Evolutionary conservation across 2,113 vertebrate genomes (phyloP).

Genomic region (Odocoileus hemionus): DNA sequence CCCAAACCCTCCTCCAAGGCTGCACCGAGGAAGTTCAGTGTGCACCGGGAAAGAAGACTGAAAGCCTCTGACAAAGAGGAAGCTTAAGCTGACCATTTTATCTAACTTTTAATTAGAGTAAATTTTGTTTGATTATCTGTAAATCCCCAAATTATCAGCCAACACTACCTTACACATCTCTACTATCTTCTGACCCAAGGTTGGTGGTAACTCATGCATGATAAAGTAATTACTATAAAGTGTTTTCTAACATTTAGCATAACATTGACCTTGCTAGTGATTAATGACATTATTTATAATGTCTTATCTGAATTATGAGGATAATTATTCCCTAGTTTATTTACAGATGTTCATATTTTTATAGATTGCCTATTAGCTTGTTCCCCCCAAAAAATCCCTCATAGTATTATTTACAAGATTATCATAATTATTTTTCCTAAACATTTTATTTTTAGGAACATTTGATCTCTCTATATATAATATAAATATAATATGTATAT

Average conservation of each 20-base stretch:
- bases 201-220: background rate
- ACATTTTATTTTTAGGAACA: background rate
- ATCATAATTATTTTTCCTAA: background rate
- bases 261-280: constrained; percentile 11
- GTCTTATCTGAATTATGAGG: background rate
- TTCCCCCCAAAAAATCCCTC: background rate
- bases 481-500: background rate
- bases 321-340: background rate
- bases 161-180: background rate
- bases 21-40: background rate
- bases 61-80: background rate
- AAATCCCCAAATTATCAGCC: background rate
- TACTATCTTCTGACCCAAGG: background rate
- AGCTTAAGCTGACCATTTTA: background rate
- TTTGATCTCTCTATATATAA: background rate
- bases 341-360: background rate
- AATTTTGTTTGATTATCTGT: background rate
- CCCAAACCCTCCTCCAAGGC: background rate
- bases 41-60: background rate
- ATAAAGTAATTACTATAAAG: constrained; percentile 7
- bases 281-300: constrained; percentile 31
- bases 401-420: background rate
- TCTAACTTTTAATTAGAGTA: background rate
- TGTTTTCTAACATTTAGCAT: constrained; percentile 12
- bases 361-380: background rate